Evolutionary conservation across 2,888 invertebrate species (phyloP), one percentile per base, ranked within the genome.

Genomic region (Acrobasis consociella): DNA sequence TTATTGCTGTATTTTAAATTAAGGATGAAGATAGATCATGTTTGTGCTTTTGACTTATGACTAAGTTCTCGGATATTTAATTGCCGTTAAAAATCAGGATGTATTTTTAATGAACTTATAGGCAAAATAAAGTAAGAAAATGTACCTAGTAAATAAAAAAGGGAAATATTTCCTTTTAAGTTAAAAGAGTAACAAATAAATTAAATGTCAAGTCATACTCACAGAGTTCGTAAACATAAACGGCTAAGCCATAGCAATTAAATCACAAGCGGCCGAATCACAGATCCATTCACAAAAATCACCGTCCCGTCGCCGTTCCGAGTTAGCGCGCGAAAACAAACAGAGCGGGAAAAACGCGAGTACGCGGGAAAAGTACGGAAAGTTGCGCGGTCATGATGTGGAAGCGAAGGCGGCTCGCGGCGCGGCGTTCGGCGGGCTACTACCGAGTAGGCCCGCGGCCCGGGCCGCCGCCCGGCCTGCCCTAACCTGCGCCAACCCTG

Each of bases 351-450:
- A 70, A 70, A 72, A 69, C 69, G 72, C 71, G 69, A 70, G 68
- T 64, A 70, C 67, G 71, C 71, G 70, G 76, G 81, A 77, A 80
- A 84, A 82, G 76, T 80, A 75, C 82, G 82, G 75, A 81, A 82
- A 81, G 75, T 80, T 77, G 70, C 50, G 66, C 64, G 65, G 59
- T 59, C 63, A 62, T 64, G 64, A 60, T 64, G 65, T 61, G 67
- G 64, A 64, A 63, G 69, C 68, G 69, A 72, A 76, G 72, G 78
- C 76, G 71, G 81, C 75, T 75, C 72, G 74, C 82, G 76, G 72
- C 73, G 72, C 76, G 81, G 72, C 79, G 78, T 75, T 77, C 76
- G 76, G 73, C 81, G 77, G 81, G 81, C 77, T 69, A 86, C 86
- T 86, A 72, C 73, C 65, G 37, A 64, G 77, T 64, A 58, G 59